Evolutionary conservation across 2,797 vertebrate genomes (phyloP).

Genomic region (Cuniculus paca): DNA sequence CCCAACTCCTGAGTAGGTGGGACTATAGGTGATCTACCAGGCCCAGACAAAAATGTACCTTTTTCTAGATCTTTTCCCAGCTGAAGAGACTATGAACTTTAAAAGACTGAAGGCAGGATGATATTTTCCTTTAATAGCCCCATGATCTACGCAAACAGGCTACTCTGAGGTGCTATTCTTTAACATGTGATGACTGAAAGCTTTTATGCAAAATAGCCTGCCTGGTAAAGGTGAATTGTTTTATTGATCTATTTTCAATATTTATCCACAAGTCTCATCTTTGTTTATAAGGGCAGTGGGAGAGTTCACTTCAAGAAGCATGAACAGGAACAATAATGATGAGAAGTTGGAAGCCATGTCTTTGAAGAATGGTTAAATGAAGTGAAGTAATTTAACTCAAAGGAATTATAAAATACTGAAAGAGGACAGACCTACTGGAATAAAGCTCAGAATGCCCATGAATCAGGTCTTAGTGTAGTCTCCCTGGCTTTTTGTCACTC

Average conservation of each 20-base stretch:
- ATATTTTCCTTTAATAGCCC: not conserved
- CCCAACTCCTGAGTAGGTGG: not conserved
- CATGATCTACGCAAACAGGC: not conserved
- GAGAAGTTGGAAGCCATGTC: constrained; percentile 10
- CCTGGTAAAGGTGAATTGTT: not conserved
- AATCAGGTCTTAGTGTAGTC: not conserved
- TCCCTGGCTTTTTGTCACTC: not conserved
- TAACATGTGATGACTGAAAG: not conserved
- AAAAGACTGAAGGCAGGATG: not conserved
- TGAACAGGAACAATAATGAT: not conserved
- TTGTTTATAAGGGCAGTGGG: constrained; percentile 3
- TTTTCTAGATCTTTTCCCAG: not conserved
- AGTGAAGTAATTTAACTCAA: constrained; percentile 58
- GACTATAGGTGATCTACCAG: not conserved
- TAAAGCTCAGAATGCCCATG: not conserved
- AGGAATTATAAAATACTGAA: constrained; percentile 5
- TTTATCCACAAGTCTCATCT: not conserved
- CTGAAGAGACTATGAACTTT: not conserved
- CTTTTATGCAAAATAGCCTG: constrained; percentile 7
- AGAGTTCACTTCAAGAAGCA: constrained; percentile 17
- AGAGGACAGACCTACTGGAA: not conserved
- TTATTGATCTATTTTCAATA: not conserved
- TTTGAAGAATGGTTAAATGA: constrained; percentile 60
- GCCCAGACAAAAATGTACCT: not conserved
- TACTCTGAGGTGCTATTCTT: not conserved